Evolutionary conservation across 2,113 vertebrate species (phyloP), one percentile per base, ranked within the genome.

Genomic region (Xyliphius kryptos): DNA sequence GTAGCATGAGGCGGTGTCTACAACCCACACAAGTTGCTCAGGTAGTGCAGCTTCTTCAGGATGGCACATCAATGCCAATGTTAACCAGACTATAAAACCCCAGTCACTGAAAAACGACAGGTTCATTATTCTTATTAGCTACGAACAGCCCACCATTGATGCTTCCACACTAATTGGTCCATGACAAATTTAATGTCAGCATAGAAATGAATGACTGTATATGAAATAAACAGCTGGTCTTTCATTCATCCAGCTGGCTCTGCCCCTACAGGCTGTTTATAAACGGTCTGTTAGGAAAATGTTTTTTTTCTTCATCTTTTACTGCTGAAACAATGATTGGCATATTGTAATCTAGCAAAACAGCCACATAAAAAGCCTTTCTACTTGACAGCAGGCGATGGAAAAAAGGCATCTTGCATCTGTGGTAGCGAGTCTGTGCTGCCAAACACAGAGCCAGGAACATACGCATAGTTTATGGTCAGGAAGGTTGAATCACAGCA

Each of bases 391-490:
- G 38, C 15, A 32, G 61, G 17, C 8, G 22, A 56, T 56, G 17
- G 20, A 56, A 61, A 61, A 53, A 64, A 54, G 38, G 22, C 7
- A 47, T 67, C 63, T 52, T 41, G 51, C 46, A 55, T 52, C 61
- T 50, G 44, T 57, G 57, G 66, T 53, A 59, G 63, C 66, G 47
- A 41, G 52, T 57, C 65, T 26, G 17, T 37, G 21, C n/a, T 66
- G 67, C 67, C 66, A 73, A 48, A 60, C 52, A 14, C 9, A 51
- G 38, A 53, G 66, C 48, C 52, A 69, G 71, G 62, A 69, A 69
- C 62, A 66, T 66, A 50, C 46, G 67, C 66, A 66, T 66, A 59
- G 66, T 53, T 73, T 66, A 56, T 69, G 71, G 66, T 73, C 67
- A 69, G 66, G 16, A 47, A 61, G 50, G 21, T 53, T 73, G 67